phyloP scores from a whole-genome alignment of 1,140 invertebrate species.

The Drosophila insularis region DNA sequence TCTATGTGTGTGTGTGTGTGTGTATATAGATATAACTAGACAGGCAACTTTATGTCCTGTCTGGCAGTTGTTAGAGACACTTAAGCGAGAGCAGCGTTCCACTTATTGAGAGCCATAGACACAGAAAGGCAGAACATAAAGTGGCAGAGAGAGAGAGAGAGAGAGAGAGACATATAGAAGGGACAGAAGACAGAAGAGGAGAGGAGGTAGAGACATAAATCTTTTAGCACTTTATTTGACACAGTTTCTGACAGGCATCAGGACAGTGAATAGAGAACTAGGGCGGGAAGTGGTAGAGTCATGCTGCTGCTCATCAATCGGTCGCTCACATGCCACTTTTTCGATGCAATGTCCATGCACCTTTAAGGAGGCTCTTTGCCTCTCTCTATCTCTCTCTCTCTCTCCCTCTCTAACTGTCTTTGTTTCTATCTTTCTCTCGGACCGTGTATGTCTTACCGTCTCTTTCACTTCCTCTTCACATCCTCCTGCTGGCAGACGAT shows the following conservation, averaged over 20 bases:
- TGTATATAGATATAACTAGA: not conserved
- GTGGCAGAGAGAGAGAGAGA: slow-evolving; percentile 20
- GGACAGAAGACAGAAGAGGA: slow-evolving; percentile 19
- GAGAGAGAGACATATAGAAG: slow-evolving; percentile 7
- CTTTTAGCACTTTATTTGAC: slow-evolving; percentile 80
- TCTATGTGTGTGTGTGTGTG: not conserved
- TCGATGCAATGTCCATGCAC: slow-evolving; percentile 60
- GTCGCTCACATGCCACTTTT: slow-evolving; percentile 52
- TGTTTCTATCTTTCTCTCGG: not conserved
- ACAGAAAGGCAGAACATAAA: slow-evolving; percentile 11
- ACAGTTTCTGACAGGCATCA: slow-evolving; percentile 51
- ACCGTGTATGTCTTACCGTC: not conserved
- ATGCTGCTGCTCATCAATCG: slow-evolving; percentile 62
- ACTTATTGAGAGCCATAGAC: slow-evolving; percentile 66
- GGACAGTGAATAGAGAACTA: slow-evolving; percentile 5
- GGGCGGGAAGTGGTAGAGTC: slow-evolving; percentile 14
- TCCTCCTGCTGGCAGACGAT: slow-evolving; percentile 55
- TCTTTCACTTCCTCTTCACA: not conserved
- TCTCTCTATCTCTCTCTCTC: not conserved
- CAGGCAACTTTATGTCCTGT: slow-evolving; percentile 24
- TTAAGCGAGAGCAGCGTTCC: slow-evolving; percentile 69
- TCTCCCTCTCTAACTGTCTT: not conserved
- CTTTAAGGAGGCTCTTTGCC: slow-evolving; percentile 41
- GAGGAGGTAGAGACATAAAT: slow-evolving; percentile 67
- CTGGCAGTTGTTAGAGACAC: slow-evolving; percentile 62